Evolutionary conservation across 2,888 invertebrate species (phyloP), one percentile per base, ranked within the genome.

Genomic region (Tipula unca): DNA sequence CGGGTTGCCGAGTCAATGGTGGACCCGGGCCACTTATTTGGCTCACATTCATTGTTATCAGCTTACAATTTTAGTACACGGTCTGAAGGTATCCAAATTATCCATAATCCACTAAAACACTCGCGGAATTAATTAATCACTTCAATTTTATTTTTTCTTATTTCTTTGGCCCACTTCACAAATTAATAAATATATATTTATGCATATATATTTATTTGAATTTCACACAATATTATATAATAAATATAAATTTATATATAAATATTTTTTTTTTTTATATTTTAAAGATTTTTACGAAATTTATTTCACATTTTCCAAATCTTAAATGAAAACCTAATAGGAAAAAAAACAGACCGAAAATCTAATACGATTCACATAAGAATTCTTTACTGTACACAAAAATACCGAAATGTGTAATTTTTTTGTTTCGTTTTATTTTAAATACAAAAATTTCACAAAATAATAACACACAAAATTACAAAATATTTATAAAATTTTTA

Each of bases 11-110:
- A n/a, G 88, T 88, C 85, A 90, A 90, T 14, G 89, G 88, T 42
- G 89, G 89, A 35, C 88, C 86, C 86, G 90, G 90, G 87, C 91
- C 91, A 88, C 90, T 90, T 87, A 90, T 90, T 88, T 90, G 90
- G 88, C 90, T 91, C 69, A 89, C 88, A 88, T 89, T 90, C 91
- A 91, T 91, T 85, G 25, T 90, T 89, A 90, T 90, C 90, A 90
- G 89, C 90, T 90, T 85, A 29, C 54, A 1, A 29, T 42, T 29
- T 48, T 85, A 29, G 20, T 54, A 32, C 29, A 29, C 48, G 29
- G 10, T 85, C 48, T 54, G 10, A 83, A 39, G 20, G 36, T 84
- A 84, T 36, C 35, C 83, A 83, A 84, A 36, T 84, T 36, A 36
- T 36, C 25, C 32, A 84, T 36, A 84, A 36, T 84, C 20, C 36